Evolutionary conservation across 2,888 invertebrate species (phyloP).

Genomic region (Idaea aversata): DNA sequence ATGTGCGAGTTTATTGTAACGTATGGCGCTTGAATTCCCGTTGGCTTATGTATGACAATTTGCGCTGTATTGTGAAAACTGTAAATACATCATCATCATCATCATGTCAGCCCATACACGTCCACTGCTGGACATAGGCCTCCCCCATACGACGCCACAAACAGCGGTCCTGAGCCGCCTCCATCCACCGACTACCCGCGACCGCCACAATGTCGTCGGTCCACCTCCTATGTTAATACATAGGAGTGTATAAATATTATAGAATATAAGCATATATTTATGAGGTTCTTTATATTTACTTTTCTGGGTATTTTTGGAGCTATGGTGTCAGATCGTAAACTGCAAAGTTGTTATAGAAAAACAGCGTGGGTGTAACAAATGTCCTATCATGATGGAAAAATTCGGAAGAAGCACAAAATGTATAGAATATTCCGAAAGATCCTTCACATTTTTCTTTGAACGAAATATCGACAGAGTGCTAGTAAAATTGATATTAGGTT

Average conservation of each 20-base stretch:
- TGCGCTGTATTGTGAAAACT: neutral
- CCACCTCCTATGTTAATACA: too few relatives aligned
- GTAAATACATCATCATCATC: too few relatives aligned
- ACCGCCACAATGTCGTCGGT: too few relatives aligned
- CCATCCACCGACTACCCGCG: too few relatives aligned
- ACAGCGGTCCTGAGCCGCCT: too few relatives aligned
- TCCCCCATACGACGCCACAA: too few relatives aligned
- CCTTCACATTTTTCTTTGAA: neutral
- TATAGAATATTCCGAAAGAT: neutral
- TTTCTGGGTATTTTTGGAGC: neutral
- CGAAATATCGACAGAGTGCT: neutral
- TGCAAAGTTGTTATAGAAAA: neutral
- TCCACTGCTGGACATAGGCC: too few relatives aligned
- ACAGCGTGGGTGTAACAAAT: neutral
- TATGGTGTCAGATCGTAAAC: neutral
- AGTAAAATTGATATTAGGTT: neutral
- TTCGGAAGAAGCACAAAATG: neutral
- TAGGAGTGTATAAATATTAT: too few relatives aligned
- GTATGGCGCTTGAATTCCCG: neutral
- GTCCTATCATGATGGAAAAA: neutral
- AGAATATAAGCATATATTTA: too few relatives aligned
- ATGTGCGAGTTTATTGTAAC: neutral
- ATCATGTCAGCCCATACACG: too few relatives aligned
- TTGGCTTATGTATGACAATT: neutral
- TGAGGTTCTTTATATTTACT: too few relatives aligned